These are phyloP conservation scores for Cylindroiulus punctatus DNA, from an alignment of 2,888 invertebrate species.

Conservation along the genomic window DNA sequence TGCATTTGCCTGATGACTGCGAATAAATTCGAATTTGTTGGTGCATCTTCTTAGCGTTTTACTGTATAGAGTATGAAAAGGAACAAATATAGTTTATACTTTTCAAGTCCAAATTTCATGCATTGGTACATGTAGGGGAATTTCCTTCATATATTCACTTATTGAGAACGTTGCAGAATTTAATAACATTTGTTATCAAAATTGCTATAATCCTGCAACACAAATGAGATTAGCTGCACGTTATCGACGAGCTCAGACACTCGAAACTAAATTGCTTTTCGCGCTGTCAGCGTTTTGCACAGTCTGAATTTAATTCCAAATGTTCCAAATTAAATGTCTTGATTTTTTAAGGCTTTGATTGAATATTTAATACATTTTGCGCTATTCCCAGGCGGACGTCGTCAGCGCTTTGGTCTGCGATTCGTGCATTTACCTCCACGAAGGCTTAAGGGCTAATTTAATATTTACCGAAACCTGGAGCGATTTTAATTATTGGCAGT, in stretches of 20 bases:
- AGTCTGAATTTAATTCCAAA: conserved; percentile 32
- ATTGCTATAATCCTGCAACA: conserved; percentile 12
- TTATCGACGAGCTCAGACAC: conserved; percentile 6
- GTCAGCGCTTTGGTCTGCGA: background rate
- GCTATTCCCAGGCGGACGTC: background rate
- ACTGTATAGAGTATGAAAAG: too few species aligned
- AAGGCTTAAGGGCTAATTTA: conserved; percentile 22
- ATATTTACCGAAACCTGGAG: conserved; percentile 45
- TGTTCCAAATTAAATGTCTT: conserved; percentile 26
- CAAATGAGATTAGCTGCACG: conserved; percentile 10
- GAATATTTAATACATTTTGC: conserved; percentile 25
- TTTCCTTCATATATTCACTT: background rate
- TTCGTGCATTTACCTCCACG: conserved; percentile 20
- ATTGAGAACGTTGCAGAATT: background rate
- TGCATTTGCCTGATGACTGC: too few species aligned
- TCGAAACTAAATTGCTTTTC: background rate
- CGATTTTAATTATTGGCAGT: conserved; percentile 48
- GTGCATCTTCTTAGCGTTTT: too few species aligned
- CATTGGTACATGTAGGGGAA: too few species aligned
- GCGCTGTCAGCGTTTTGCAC: background rate
- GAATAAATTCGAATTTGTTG: too few species aligned
- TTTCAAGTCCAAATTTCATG: too few species aligned
- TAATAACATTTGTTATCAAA: background rate
- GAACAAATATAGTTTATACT: too few species aligned
- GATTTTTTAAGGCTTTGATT: conserved; percentile 32